Evolutionary conservation across 2,888 invertebrate species (phyloP), one percentile per base, ranked within the genome.

Genomic region (Emmelina monodactyla): DNA sequence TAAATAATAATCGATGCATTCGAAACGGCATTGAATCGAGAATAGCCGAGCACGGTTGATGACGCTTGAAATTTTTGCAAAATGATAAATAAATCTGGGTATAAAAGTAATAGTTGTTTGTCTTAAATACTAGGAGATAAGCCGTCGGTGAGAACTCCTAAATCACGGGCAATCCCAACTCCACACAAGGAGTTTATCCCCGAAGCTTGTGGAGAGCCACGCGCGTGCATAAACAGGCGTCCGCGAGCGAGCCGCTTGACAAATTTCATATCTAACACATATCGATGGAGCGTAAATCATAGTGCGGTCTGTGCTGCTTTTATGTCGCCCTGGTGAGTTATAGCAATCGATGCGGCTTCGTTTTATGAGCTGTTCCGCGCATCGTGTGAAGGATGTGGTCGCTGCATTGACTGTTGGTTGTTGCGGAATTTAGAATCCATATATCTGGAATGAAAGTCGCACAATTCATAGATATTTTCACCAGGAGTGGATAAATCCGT

Each of bases 191-290:
- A 25, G 25, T 25, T 25, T 25, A 25, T 25, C 4, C 6, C 6
- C n/a, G 11, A 11, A 9, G 25, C 25, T 9, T 3, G n/a, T 15
- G 9, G 31, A 31, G 16, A 15, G 42, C 16, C 19, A 22, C 32
- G 19, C 22, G 28, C 49, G 42, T 61, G 70, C 72, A 71, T 72
- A 75, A 73, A 69, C 71, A 70, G 66, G 44, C 53, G 45, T 9
- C n/a, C 29, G 45, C 60, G 57, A 57, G 53, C 50, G 43, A 40
- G 39, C 32, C 50, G 54, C 50, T 57, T 78, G 76, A 76, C 75
- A 75, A 76, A 76, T 73, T 68, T 59, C 69, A 54, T 65, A 68
- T 71, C 73, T 68, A 68, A 62, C 66, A 58, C 68, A 67, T 71
- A 72, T 73, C 71, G 75, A 70, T 55, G 61, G 49, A 45, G 53